Evolutionary conservation across 2,113 vertebrate genomes (phyloP).

Genomic region (Tricholaema leucomelas): DNA sequence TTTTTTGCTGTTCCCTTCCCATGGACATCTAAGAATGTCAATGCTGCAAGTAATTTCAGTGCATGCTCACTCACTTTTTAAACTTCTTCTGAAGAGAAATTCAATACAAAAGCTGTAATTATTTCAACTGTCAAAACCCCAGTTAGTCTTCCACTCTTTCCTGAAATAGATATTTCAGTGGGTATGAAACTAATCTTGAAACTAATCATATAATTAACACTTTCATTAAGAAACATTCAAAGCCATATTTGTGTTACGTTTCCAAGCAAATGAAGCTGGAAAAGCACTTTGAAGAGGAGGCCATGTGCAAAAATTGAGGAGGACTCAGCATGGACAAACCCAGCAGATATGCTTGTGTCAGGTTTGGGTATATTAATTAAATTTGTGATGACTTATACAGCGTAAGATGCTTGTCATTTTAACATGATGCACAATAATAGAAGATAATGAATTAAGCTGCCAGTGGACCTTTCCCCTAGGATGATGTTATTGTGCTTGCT

Average conservation of each 20-base stretch:
- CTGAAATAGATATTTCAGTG: background rate
- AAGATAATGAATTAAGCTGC: conserved; percentile 78
- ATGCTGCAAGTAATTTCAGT: background rate
- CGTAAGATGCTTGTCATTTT: conserved; percentile 81
- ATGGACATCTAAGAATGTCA: background rate
- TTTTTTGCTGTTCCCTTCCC: background rate
- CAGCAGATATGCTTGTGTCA: conserved; percentile 26
- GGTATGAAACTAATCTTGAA: conserved; percentile 47
- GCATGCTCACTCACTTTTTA: background rate
- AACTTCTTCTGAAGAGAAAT: background rate
- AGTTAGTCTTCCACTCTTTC: conserved; percentile 36
- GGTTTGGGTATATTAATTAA: conserved; percentile 59
- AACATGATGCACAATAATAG: conserved; percentile 75
- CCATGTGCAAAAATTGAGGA: background rate
- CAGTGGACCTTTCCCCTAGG: conserved; percentile 70
- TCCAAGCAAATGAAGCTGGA: background rate
- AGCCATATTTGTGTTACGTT: background rate
- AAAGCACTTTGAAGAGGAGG: background rate
- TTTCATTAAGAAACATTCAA: conserved; percentile 14
- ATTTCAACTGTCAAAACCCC: background rate
- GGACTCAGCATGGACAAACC: background rate
- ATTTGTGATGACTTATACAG: conserved; percentile 67
- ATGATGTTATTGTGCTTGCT: conserved; percentile 79
- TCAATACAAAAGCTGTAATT: background rate
- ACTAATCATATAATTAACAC: conserved; percentile 6